Percentiles rank a stretch among this genome's conserved stretches.
Conservation (phyloP, 1,140 invertebrate genomes). For the Neotoxoptera formosana region DNA sequence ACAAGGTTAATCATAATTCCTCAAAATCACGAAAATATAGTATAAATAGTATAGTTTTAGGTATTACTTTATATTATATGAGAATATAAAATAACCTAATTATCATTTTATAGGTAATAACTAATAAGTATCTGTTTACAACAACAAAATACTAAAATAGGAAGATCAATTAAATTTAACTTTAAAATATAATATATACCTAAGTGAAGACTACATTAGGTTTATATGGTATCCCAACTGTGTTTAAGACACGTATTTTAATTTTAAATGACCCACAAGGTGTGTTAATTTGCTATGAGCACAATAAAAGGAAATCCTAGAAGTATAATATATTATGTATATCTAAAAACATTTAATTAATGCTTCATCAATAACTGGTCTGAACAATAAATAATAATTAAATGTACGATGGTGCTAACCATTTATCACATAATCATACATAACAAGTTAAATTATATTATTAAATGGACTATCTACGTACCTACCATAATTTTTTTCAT, state of each 20-base stretch:
- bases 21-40: too few species aligned
- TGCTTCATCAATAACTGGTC: not conserved
- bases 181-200: not conserved
- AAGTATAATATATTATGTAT: not conserved
- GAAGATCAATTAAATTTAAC: not conserved
- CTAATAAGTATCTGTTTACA: not conserved
- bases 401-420: not conserved
- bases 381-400: not conserved
- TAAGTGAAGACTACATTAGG: too few species aligned
- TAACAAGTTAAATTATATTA: not conserved
- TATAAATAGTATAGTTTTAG: too few species aligned
- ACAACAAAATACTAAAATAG: not conserved
- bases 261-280: not conserved
- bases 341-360: not conserved
- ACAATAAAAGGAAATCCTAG: not conserved
- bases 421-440: not conserved
- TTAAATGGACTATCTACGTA: not conserved
- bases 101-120: too few species aligned
- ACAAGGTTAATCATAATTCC: too few species aligned
- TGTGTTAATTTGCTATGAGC: not conserved
- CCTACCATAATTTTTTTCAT: not conserved
- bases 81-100: too few species aligned
- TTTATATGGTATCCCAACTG: not conserved
- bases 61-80: too few species aligned
- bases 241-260: not conserved